A percentile compares a stretch with the other conserved stretches of the same genome.
These are phyloP conservation scores for Nothobranchius furzeri DNA, from an alignment of 2,113 vertebrate genomes.

Conservation along the genomic window DNA sequence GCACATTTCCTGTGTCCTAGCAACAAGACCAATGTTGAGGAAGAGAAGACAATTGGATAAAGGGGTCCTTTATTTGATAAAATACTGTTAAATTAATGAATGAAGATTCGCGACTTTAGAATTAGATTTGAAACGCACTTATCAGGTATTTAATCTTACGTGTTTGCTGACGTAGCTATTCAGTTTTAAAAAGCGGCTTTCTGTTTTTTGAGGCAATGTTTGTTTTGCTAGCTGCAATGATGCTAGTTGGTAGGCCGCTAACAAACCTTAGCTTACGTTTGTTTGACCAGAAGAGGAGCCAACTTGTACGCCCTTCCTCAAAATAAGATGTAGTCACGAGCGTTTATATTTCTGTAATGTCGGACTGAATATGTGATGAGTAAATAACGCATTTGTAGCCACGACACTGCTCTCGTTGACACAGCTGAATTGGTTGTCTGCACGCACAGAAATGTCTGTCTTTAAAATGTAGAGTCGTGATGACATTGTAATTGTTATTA, in stretches of 20 bases:
- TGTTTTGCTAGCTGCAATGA: constrained; percentile 67
- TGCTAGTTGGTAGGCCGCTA: constrained; percentile 48
- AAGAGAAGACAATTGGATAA: constrained; percentile 69
- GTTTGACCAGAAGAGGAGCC: not conserved
- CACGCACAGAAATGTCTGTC: constrained; percentile 8
- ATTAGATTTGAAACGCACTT: not conserved
- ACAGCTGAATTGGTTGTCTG: constrained; percentile 1
- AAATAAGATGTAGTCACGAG: rapidly evolving
- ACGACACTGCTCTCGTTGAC: constrained; percentile 22
- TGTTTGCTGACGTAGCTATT: not conserved
- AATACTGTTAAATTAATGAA: constrained; percentile 10
- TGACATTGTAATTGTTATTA: not conserved
- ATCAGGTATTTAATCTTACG: constrained; percentile 46
- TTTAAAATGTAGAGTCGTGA: not conserved
- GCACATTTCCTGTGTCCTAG: constrained; percentile 85
- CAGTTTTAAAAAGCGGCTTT: constrained; percentile 22
- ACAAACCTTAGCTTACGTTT: constrained; percentile 1
- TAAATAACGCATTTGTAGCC: not conserved
- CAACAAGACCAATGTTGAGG: constrained; percentile 77
- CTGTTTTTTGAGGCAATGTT: constrained; percentile 72
- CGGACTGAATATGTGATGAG: not conserved
- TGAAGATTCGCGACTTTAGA: not conserved
- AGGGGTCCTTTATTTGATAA: constrained; percentile 47
- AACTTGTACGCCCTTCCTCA: not conserved
- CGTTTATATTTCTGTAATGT: not conserved